Evolutionary conservation across 2,888 invertebrate genomes (phyloP).

Genomic region (Serripes groenlandicus): DNA sequence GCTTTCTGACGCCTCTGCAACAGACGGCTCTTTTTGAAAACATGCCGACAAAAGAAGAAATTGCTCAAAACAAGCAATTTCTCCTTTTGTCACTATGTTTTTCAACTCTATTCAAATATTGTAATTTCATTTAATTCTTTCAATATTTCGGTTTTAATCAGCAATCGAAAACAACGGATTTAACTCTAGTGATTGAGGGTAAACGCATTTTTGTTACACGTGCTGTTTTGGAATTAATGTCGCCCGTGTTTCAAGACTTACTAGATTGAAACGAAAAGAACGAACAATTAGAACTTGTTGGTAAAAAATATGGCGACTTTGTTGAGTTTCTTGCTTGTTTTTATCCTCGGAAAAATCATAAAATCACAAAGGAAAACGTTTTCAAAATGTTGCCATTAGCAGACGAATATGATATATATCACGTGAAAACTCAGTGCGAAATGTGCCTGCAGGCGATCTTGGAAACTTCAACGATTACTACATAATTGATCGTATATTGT

Average conservation of each 20-base stretch:
- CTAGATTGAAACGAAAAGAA: background rate
- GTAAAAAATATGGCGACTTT: conserved; percentile 1
- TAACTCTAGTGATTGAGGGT: background rate
- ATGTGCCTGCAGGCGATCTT: background rate
- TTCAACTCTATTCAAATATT: too few relatives aligned
- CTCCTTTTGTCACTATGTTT: too few relatives aligned
- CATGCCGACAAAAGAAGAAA: too few relatives aligned
- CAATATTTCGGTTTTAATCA: conserved; percentile 6
- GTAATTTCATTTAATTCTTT: too few relatives aligned
- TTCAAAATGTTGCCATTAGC: conserved; percentile 11
- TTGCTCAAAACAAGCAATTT: too few relatives aligned
- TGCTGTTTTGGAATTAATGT: background rate
- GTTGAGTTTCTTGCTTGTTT: conserved; percentile 10
- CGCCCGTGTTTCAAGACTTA: background rate
- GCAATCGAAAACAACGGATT: conserved; percentile 4
- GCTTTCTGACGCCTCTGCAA: too few relatives aligned
- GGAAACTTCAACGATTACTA: background rate
- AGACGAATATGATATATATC: background rate
- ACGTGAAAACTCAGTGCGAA: conserved; percentile 1
- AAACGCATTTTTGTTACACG: background rate
- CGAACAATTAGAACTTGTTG: background rate
- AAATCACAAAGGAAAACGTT: background rate
- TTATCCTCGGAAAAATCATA: conserved; percentile 2
- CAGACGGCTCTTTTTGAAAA: too few relatives aligned
- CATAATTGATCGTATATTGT: background rate